A percentile compares a stretch with the other conserved stretches of the same genome.
Conservation (phyloP, 2,888 invertebrate species). For the Pammene fasciana region DNA sequence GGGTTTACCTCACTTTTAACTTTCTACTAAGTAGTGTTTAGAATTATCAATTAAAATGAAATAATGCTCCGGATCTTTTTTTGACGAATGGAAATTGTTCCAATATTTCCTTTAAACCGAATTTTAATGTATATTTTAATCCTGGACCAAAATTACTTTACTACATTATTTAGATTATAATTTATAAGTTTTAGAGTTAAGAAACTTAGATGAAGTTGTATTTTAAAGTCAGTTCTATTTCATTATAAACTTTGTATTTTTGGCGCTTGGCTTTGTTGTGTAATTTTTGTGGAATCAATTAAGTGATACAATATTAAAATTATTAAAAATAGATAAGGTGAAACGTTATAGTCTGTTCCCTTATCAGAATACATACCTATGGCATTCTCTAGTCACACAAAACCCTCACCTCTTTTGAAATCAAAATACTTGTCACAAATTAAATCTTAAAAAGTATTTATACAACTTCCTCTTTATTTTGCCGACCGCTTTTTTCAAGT, state of each 20-base stretch:
- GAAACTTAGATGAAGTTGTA: not conserved
- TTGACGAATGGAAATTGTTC: not conserved
- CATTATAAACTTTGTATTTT: too few species aligned
- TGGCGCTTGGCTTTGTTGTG: too few species aligned
- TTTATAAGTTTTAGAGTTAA: constrained; percentile 2
- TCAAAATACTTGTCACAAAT: too few species aligned
- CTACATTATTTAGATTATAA: constrained; percentile 17
- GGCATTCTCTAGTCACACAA: constrained; percentile 24
- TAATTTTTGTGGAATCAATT: too few species aligned
- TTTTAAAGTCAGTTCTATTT: constrained; percentile 1
- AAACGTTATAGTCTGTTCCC: not conserved
- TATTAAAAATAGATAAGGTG: not conserved
- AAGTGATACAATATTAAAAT: too few species aligned
- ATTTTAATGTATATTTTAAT: constrained; percentile 19
- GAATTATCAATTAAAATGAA: constrained; percentile 17
- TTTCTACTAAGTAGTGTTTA: constrained; percentile 19
- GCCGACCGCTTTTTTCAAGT: too few species aligned
- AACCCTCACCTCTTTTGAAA: too few species aligned
- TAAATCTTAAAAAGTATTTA: too few species aligned
- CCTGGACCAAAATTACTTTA: constrained; percentile 7
- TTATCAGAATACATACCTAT: not conserved
- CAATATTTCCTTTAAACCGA: constrained; percentile 5
- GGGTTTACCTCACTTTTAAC: constrained; percentile 18
- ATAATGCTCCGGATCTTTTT: not conserved
- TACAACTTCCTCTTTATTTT: too few species aligned